These are phyloP conservation scores for Parazoanthus atlanticus DNA, from an alignment of 92 coral and sea anemone species.

Conservation along the genomic window DNA sequence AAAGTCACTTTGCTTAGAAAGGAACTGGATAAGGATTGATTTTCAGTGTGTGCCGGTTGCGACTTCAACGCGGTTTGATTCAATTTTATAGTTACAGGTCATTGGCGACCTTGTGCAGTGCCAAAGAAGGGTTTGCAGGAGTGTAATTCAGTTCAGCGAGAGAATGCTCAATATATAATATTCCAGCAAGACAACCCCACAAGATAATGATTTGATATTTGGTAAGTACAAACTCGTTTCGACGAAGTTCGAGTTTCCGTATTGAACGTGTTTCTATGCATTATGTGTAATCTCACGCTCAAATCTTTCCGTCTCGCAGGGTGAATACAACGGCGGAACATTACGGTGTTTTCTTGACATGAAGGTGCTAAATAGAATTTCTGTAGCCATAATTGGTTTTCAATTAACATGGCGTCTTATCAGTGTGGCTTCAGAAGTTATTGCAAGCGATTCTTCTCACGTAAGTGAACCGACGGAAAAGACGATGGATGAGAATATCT, in stretches of 20 bases:
- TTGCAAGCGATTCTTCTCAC: not conserved
- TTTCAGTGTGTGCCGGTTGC: not conserved
- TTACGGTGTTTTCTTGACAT: not conserved
- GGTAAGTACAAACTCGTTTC: not conserved
- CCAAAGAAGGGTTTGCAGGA: not conserved
- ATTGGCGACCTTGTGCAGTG: not conserved
- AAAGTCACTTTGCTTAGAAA: not conserved
- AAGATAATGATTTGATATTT: slow-evolving; percentile 6
- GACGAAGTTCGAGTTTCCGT: not conserved
- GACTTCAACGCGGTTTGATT: not conserved
- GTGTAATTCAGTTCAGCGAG: not conserved
- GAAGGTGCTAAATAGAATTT: slow-evolving; percentile 13
- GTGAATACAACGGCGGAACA: not conserved
- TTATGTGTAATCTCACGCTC: slow-evolving; percentile 1
- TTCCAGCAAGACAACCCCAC: not conserved
- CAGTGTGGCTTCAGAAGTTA: not conserved
- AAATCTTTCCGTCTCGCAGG: slow-evolving; percentile 13
- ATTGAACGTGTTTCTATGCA: not conserved
- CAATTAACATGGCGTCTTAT: not conserved
- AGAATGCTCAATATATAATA: not conserved
- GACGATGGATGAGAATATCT: not conserved
- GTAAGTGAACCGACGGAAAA: not conserved
- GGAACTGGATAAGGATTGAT: not conserved
- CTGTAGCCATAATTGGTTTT: slow-evolving; percentile 18
- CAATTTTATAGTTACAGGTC: not conserved